A percentile compares a stretch with the other conserved stretches of the same genome.
Evolutionary conservation across 2,888 invertebrate species (phyloP).

Genomic region (Phania funesta): DNA sequence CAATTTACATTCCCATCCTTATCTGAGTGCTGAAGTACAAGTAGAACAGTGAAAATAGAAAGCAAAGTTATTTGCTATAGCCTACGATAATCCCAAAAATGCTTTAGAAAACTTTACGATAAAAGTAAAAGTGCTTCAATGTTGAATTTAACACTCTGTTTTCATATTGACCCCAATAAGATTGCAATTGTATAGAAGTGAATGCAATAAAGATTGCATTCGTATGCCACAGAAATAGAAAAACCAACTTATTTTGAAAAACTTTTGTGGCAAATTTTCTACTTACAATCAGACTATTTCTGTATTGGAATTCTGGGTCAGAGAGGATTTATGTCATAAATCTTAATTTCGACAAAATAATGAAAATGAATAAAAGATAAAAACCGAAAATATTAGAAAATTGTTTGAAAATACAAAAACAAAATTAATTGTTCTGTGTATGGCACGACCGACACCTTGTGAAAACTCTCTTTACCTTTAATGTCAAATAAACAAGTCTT

Average conservation of each 20-base stretch:
- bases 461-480: too few relatives aligned
- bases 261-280: slow-evolving; percentile 34
- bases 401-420: not conserved
- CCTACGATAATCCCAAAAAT: slow-evolving; percentile 36
- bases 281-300: not conserved
- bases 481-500: too few relatives aligned
- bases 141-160: slow-evolving; percentile 29
- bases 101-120: slow-evolving; percentile 6
- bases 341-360: slow-evolving; percentile 8
- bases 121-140: slow-evolving; percentile 42
- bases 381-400: not conserved
- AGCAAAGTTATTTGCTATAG: not conserved
- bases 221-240: not conserved
- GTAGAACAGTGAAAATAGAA: not conserved
- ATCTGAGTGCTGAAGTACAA: too few relatives aligned
- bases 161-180: slow-evolving; percentile 51
- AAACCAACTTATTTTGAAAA: slow-evolving; percentile 10
- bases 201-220: slow-evolving; percentile 22
- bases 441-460: too few relatives aligned
- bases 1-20: not conserved
- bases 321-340: slow-evolving; percentile 12
- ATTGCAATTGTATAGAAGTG: slow-evolving; percentile 20
- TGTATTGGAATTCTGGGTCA: slow-evolving; percentile 10
- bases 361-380: slow-evolving; percentile 3
- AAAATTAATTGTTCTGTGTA: not conserved